Evolutionary conservation across 2,888 invertebrate species (phyloP).

Genomic region (Ochropacha duplaris): DNA sequence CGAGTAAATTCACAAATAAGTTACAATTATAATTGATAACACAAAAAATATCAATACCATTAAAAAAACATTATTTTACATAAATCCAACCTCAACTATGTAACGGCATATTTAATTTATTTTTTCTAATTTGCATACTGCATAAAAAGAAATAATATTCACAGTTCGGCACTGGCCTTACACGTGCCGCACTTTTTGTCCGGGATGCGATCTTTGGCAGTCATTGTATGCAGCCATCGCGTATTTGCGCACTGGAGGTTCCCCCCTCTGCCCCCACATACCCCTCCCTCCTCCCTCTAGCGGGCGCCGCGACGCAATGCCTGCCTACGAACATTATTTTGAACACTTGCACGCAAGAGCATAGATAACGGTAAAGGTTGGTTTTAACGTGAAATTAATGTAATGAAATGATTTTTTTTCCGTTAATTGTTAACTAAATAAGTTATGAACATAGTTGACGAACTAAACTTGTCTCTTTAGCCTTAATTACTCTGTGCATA

Average conservation of each 20-base stretch:
- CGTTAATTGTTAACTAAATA: too few species aligned
- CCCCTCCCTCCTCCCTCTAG: slow-evolving; percentile 22
- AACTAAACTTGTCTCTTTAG: too few species aligned
- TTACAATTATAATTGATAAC: too few species aligned
- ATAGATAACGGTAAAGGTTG: slow-evolving; percentile 36
- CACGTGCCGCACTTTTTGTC: slow-evolving; percentile 76
- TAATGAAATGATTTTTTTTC: too few species aligned
- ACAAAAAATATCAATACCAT: too few species aligned
- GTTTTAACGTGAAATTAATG: not conserved
- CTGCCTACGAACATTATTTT: slow-evolving; percentile 34
- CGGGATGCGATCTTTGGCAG: slow-evolving; percentile 79
- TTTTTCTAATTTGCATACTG: slow-evolving; percentile 15
- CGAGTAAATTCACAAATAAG: too few species aligned
- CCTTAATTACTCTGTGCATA: too few species aligned
- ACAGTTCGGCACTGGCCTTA: slow-evolving; percentile 71
- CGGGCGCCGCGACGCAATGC: slow-evolving; percentile 15
- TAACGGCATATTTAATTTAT: too few species aligned
- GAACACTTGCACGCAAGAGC: slow-evolving; percentile 52
- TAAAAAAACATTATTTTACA: too few species aligned
- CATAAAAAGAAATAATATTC: slow-evolving; percentile 22
- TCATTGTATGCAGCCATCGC: slow-evolving; percentile 75
- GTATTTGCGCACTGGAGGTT: slow-evolving; percentile 65
- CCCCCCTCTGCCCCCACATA: slow-evolving; percentile 28
- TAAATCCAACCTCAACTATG: too few species aligned
- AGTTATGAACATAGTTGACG: too few species aligned